Evolutionary conservation across 2,888 invertebrate genomes (phyloP).

Genomic region (Eilema griseolum): DNA sequence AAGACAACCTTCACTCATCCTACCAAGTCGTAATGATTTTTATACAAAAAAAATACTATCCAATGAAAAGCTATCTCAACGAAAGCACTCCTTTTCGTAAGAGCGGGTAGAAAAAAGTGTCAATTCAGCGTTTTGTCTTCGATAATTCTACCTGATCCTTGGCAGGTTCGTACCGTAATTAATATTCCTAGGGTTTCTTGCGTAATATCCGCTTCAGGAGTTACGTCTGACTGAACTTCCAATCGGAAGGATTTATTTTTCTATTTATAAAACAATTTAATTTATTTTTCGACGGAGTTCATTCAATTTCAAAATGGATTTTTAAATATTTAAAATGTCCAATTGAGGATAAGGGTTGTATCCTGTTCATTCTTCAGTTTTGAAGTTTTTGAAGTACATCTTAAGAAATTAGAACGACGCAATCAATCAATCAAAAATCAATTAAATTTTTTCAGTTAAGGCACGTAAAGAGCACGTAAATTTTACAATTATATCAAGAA

Average conservation of each 20-base stretch:
- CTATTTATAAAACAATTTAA: constrained; percentile 8
- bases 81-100: background rate
- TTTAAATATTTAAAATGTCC: background rate
- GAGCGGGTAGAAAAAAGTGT: background rate
- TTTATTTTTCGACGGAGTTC: constrained; percentile 21
- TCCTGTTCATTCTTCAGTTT: background rate
- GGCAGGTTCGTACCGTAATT: constrained; percentile 15
- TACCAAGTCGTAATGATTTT: no score
- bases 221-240: constrained; percentile 23
- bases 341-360: background rate
- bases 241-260: constrained; percentile 24
- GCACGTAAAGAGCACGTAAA: no score
- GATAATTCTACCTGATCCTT: background rate
- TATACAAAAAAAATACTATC: no score
- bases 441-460: no score
- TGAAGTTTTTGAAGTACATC: background rate
- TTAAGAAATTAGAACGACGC: no score
- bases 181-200: constrained; percentile 20
- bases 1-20: no score
- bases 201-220: constrained; percentile 20
- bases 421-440: no score
- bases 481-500: no score
- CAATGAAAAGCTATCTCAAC: no score
- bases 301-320: constrained; percentile 6
- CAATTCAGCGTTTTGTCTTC: background rate